Evolutionary conservation across 30 jellyfish, hydroid and myxozoan genomes (phyloP).

Genomic region (Cassiopea xamachana): DNA sequence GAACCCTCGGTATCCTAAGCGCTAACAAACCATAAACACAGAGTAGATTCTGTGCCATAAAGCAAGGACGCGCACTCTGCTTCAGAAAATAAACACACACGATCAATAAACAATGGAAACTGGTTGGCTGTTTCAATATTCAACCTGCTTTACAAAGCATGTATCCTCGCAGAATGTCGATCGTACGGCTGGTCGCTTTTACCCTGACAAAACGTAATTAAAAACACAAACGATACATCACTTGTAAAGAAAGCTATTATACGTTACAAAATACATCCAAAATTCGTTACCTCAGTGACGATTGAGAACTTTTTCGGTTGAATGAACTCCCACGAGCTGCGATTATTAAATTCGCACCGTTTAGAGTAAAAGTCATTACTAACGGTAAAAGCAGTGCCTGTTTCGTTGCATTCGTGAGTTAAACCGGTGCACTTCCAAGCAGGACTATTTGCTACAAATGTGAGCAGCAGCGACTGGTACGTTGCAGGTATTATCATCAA

Average conservation of each 20-base stretch:
- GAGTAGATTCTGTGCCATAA: no score
- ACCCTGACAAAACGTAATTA: no score
- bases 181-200: neutral
- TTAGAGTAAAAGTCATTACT: conserved; percentile 35
- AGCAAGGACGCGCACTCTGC: neutral
- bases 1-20: no score
- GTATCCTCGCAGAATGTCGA: neutral
- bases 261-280: no score
- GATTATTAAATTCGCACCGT: conserved; percentile 73
- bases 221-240: no score
- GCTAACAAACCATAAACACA: no score
- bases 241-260: no score
- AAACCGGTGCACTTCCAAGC: conserved; percentile 77
- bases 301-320: conserved; percentile 81
- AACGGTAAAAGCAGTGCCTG: conserved; percentile 31
- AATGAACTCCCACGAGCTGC: conserved; percentile 78
- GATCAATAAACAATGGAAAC: neutral
- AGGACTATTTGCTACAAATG: conserved; percentile 85
- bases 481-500: conserved; percentile 83
- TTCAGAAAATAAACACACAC: neutral
- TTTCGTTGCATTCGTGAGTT: conserved; percentile 70
- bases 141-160: neutral
- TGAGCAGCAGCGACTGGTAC: conserved; percentile 78
- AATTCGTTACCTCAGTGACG: conserved; percentile 81
- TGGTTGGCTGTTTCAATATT: neutral